Base-by-base conservation (phyloP, 2,888 invertebrate genomes). In the Eristalis tenax region DNA sequence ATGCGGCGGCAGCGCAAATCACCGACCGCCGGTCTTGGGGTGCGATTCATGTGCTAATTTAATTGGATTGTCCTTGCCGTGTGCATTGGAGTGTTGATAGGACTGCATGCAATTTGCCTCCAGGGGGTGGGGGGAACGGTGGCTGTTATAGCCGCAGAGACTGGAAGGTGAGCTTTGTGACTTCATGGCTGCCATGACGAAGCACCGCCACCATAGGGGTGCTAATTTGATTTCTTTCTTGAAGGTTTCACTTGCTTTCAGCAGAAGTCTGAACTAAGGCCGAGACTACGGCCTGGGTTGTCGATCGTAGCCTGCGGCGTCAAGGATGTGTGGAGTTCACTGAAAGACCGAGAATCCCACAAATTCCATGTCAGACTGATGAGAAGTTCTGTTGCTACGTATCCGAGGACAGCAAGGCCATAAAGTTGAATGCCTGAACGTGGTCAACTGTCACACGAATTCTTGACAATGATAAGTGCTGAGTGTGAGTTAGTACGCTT, bases 51-150 rank as follows among this genome's bases (percentile, higher is more conserved):
- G 70, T 79, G 71, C 75, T 75, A 87, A 87, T 87, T 75, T 40
- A 76, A 87, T 87, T 70, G 75, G 74, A 74, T 70, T 83, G 83
- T 79, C 75, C 74, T 87, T 87, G 70, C 70, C 66, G 59, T 26
- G 59, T 26, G 59, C 59, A 50, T 18, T 50, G 50, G 50, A 50
- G 50, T 50, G 50, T 18, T n/a, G 18, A 50, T 50, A 8, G 18
- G 50, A 18, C 6, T 50, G 50, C 4, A 18, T 50, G 50, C 50
- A 18, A 8, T 50, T 50, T 50, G 18, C 18, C 50, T 18, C 8
- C 18, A 5, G n/a, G 40, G 13, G 15, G 2, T n/a, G 43, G n/a
- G n/a, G 43, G 43, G 18, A 8, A 18, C 8, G n/a, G 8, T 38
- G 10, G 35, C 11, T 35, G 35, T 8, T 5, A 18, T 18, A 4